Evolutionary conservation across 2,888 invertebrate genomes (phyloP), one percentile per base, ranked within the genome.

Genomic region (Heliconius ismenius): DNA sequence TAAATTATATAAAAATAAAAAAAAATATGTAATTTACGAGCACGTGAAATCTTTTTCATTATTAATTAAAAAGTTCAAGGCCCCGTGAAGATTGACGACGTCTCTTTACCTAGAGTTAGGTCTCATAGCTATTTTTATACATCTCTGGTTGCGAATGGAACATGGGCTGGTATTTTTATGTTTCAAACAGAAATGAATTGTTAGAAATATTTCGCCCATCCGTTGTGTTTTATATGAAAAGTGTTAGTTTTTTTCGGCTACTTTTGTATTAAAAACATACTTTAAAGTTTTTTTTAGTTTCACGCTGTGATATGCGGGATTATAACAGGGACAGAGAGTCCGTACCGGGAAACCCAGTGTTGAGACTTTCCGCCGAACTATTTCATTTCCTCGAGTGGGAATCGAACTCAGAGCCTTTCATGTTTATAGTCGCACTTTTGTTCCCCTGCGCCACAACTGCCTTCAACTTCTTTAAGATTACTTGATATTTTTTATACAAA

Each of bases 21-120:
- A 62, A 15, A 62, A 26, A 2, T 13, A 72, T 36, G 62, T 18
- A 73, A 73, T 62, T 24, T 1, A 73, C 32, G 21, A 24, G 26
- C 73, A 62, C 62, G 62, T 62, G 62, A 73, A 72, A 62, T 62
- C 39, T 62, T 21, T 73, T 70, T 24, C 60, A 60, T 6, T 62
- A 39, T 73, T 73, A 73, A 73, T 73, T 73, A 62, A 36, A 62
- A 73, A 73, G 73, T 73, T 62, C 73, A 62, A 73, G 73, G 73
- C 43, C 36, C 24, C 24, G 26, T 26, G 73, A 62, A 73, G 60
- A 73, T 73, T 73, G 39, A 73, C 62, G 62, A 73, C 39, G 73
- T 62, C 73, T 73, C 73, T 36, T 24, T 26, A 49, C 21, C 60
- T 24, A 62, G 60, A 60, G 73, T 62, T 60, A 21, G 62, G 62